Percentiles rank a stretch among this genome's conserved stretches.
Evolutionary conservation across 1,140 invertebrate genomes (phyloP).

Genomic region (Drosophila kurseongensis): DNA sequence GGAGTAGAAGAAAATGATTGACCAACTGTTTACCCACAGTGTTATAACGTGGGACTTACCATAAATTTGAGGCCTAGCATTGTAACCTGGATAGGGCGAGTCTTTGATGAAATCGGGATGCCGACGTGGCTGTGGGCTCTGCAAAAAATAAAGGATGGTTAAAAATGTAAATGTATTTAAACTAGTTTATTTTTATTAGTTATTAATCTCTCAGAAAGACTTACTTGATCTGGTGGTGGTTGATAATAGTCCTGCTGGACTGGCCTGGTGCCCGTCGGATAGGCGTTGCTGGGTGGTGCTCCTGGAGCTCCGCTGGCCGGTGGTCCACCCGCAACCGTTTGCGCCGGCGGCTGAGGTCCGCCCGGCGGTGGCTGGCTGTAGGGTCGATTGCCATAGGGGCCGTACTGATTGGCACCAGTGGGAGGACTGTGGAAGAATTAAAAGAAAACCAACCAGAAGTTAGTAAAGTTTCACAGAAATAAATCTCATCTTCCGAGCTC

Average conservation of each 20-base stretch:
- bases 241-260: slow-evolving; percentile 89
- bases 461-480: neutral
- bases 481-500: slow-evolving; percentile 14
- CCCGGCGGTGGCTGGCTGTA: slow-evolving; percentile 79
- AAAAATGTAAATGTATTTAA: no score
- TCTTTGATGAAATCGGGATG: slow-evolving; percentile 95
- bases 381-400: slow-evolving; percentile 77
- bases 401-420: slow-evolving; percentile 78
- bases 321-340: slow-evolving; percentile 66
- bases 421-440: slow-evolving; percentile 54
- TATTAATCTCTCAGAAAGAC: neutral
- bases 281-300: slow-evolving; percentile 84
- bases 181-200: no score
- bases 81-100: slow-evolving; percentile 87
- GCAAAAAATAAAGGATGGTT: neutral
- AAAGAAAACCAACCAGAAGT: slow-evolving; percentile 5
- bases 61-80: slow-evolving; percentile 87
- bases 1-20: slow-evolving; percentile 5
- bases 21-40: no score
- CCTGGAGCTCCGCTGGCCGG: slow-evolving; percentile 69
- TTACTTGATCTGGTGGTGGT: slow-evolving; percentile 86
- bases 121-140: slow-evolving; percentile 88
- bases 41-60: slow-evolving; percentile 66
- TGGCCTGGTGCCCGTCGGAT: slow-evolving; percentile 86
- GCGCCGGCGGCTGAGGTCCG: slow-evolving; percentile 68